phyloP scores from a whole-genome alignment of 2,888 invertebrate genomes.

The Napeogenes sylphis region DNA sequence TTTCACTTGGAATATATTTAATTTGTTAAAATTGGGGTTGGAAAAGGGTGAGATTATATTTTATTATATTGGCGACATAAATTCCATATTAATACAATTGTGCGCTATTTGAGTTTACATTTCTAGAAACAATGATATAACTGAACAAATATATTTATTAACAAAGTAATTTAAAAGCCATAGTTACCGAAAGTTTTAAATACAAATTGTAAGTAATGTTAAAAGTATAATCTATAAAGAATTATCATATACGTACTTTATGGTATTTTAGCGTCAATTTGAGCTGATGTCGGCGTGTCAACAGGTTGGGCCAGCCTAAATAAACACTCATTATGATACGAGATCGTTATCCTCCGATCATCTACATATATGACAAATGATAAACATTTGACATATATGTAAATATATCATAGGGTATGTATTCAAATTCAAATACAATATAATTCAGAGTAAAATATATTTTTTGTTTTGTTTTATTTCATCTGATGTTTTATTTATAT shows the following conservation, averaged over 20 bases:
- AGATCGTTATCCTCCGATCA: slow-evolving; percentile 28
- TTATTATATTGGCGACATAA: not conserved
- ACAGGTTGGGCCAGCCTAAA: slow-evolving; percentile 63
- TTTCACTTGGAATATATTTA: slow-evolving; percentile 42
- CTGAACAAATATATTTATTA: too few species aligned
- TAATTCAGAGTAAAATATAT: too few species aligned
- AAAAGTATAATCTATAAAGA: too few species aligned
- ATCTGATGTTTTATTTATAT: too few species aligned
- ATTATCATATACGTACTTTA: slow-evolving; percentile 12
- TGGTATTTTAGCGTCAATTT: slow-evolving; percentile 48
- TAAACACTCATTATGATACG: slow-evolving; percentile 62
- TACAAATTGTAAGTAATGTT: too few species aligned
- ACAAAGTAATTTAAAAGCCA: too few species aligned
- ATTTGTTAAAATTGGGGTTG: slow-evolving; percentile 35
- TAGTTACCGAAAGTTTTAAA: not conserved
- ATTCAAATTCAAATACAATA: too few species aligned
- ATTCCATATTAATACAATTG: not conserved
- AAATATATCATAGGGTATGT: not conserved
- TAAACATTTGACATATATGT: slow-evolving; percentile 1
- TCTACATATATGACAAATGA: slow-evolving; percentile 19
- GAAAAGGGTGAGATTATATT: slow-evolving; percentile 22
- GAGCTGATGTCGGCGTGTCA: slow-evolving; percentile 58
- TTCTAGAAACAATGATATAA: not conserved
- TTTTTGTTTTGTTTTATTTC: too few species aligned
- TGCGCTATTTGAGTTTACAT: slow-evolving; percentile 7